Conservation (phyloP, 2,113 vertebrate species). For the Nansenia antarctica region DNA sequence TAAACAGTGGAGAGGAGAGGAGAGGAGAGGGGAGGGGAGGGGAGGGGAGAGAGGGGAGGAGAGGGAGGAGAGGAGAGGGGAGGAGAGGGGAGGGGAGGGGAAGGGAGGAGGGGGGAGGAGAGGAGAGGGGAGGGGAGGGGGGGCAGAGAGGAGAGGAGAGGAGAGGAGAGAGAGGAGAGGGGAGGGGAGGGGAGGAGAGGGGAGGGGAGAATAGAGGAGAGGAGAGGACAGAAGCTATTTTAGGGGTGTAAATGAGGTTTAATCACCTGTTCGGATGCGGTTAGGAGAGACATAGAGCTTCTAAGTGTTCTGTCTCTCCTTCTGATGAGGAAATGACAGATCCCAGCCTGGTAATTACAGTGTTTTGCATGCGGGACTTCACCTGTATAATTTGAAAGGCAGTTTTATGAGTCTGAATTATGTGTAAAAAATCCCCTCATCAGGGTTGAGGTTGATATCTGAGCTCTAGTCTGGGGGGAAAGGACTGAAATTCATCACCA, state of each 20-base stretch:
- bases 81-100: constrained; percentile 44
- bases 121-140: constrained; percentile 40
- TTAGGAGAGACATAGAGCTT: constrained; percentile 50
- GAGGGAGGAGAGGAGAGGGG: constrained; percentile 41
- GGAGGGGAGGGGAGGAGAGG: constrained; percentile 36
- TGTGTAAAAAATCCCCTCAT: constrained; percentile 47
- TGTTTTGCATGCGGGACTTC: constrained; percentile 61
- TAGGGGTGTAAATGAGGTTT: constrained; percentile 45
- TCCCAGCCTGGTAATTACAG: constrained; percentile 31
- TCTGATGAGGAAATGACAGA: constrained; percentile 68
- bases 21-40: constrained; percentile 41
- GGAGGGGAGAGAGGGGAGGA: no score
- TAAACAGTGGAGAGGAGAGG: constrained; percentile 44
- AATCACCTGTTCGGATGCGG: constrained; percentile 67
- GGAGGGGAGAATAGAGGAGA: constrained; percentile 35
- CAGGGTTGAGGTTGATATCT: constrained; percentile 49
- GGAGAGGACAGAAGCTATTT: no score
- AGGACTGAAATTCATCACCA: constrained; percentile 39
- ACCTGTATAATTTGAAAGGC: constrained; percentile 44
- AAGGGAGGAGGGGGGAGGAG: constrained; percentile 43
- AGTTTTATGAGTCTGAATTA: constrained; percentile 36
- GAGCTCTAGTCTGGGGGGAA: constrained; percentile 42
- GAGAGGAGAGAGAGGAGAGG: constrained; percentile 25
- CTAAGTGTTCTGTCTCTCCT: constrained; percentile 31
- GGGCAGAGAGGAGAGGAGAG: no score